phyloP scores from a whole-genome alignment of 2,888 invertebrate species.

The Dolichomitus sp. region DNA sequence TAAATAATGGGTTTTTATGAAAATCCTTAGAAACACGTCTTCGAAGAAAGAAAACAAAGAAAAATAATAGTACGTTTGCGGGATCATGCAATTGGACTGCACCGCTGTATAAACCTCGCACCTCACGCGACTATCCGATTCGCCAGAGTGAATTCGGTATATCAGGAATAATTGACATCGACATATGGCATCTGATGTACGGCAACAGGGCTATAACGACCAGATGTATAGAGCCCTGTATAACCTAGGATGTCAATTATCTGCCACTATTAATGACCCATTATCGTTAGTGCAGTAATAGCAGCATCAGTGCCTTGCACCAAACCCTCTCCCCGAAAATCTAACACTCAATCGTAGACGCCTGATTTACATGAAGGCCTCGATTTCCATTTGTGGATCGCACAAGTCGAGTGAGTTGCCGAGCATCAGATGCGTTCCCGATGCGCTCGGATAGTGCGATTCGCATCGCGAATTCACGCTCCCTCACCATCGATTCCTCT shows the following conservation, averaged over 20 bases:
- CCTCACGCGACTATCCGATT: background rate
- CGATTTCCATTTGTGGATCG: constrained; percentile 9
- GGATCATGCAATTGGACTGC: background rate
- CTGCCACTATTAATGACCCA: constrained; percentile 39
- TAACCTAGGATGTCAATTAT: constrained; percentile 43
- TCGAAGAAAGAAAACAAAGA: background rate
- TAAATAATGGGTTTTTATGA: constrained; percentile 2
- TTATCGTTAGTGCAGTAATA: constrained; percentile 14
- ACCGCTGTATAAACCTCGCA: background rate
- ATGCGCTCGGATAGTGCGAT: constrained; percentile 11
- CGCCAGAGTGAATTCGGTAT: background rate
- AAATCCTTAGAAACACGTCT: constrained; percentile 15
- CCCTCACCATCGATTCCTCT: constrained; percentile 14
- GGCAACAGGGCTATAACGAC: constrained; percentile 19
- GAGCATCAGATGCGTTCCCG: constrained; percentile 17
- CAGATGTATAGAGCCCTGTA: constrained; percentile 8
- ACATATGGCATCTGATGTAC: constrained; percentile 25
- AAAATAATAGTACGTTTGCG: background rate
- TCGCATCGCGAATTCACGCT: constrained; percentile 5
- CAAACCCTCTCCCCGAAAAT: background rate
- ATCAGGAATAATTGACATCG: constrained; percentile 12
- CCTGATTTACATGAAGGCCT: constrained; percentile 33
- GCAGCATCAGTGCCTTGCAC: constrained; percentile 3
- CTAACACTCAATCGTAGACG: constrained; percentile 6
- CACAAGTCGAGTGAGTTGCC: background rate